These are phyloP conservation scores for Holcopasites calliopsidis DNA, from an alignment of 1,140 invertebrate genomes.

Conservation along the genomic window DNA sequence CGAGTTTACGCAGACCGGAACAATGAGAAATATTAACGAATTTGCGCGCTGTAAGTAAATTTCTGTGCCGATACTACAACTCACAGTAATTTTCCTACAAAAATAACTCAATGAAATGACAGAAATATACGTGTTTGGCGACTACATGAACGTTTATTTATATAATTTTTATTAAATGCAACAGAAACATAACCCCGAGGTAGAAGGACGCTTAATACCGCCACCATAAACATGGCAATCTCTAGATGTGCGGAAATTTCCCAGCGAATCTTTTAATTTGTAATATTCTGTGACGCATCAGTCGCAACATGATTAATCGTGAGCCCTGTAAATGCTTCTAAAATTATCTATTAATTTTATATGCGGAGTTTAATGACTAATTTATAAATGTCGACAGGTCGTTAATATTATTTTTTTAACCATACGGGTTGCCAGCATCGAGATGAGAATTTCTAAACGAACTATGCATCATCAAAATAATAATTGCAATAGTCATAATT, in stretches of 20 bases:
- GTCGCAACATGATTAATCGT: no score
- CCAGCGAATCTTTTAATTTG: no score
- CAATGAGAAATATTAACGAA: not conserved
- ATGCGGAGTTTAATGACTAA: no score
- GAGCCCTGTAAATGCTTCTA: no score
- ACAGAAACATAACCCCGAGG: conserved; percentile 54
- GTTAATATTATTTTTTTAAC: not conserved
- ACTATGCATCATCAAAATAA: not conserved
- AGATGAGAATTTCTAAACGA: no score
- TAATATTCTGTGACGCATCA: no score
- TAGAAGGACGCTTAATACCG: conserved; percentile 46
- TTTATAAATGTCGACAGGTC: no score
- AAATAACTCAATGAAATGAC: conserved; percentile 51
- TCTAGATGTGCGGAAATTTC: not conserved
- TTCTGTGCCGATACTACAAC: not conserved
- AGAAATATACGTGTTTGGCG: conserved; percentile 36
- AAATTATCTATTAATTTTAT: no score
- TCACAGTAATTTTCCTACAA: conserved; percentile 47
- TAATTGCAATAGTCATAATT: not conserved
- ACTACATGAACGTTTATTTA: conserved; percentile 58
- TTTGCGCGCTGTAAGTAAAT: not conserved
- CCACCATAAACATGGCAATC: conserved; percentile 13
- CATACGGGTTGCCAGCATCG: no score
- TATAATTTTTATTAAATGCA: conserved; percentile 15
- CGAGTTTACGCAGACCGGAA: not conserved